Base-by-base conservation (phyloP, 37 sponge, comb jelly and placozoan species). In the Amphimedon queenslandica region DNA sequence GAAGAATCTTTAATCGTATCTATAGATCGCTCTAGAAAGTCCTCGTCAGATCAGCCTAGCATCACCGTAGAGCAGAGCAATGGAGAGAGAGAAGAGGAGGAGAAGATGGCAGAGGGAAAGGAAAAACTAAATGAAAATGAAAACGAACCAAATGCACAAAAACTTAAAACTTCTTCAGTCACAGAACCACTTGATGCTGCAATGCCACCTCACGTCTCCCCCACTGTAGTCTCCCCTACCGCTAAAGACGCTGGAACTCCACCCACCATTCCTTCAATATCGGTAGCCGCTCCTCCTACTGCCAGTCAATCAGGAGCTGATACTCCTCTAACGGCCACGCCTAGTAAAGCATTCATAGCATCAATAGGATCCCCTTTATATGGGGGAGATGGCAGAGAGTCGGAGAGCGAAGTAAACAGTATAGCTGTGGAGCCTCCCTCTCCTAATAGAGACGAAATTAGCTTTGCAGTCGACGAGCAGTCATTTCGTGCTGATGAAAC, bases 391-490 rank as follows among this genome's bases (percentile, higher is more conserved):
- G 61, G 13, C 13, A 18, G 8, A 60, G 27, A 25, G 21, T n/a
- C 27, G 23, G 27, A n/a, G 5, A n/a, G 61, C 21, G 61, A 25
- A n/a, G 61, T 60, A 25, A 60, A n/a, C 21, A 60, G 61, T 25
- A 60, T 11, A 6, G 28, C 27, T 60, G 61, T 60, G 8, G 61
- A 60, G 61, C 61, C 61, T 47, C 53, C 53, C 13, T 47, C 53
- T 47, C 53, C 53, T 18, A 47, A 18, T 18, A 47, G 53, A 13
- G 53, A 47, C 53, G 53, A 47, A 47, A 47, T 47, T 47, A 47
- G 53, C 13, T 8, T 47, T 47, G 53, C 13, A 18, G 53, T 13
- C 13, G 53, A 47, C 8, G 53, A 47, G 13, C 13, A 18, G 53
- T 47, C 53, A 47, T 47, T 47, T 47, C 13, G 13, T 47, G 53